Conservation (phyloP, 2,888 invertebrate species). For the Troides helena region DNA sequence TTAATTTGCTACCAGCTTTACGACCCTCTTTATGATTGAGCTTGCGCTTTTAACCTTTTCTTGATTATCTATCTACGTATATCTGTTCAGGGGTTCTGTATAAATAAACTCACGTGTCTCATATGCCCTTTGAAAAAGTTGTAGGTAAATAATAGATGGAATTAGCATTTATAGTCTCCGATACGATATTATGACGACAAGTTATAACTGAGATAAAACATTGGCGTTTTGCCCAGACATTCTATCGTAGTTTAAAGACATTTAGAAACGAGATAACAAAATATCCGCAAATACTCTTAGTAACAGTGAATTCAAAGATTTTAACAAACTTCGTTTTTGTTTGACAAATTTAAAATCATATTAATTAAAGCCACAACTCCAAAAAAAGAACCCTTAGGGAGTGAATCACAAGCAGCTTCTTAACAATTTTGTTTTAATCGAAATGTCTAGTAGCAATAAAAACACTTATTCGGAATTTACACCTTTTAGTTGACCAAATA, state of each 20-base stretch:
- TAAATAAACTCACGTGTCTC: constrained; percentile 40
- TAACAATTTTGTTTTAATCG: constrained; percentile 45
- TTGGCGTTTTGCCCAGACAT: constrained; percentile 36
- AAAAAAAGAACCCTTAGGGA: no score
- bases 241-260: constrained; percentile 32
- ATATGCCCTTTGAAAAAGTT: constrained; percentile 29
- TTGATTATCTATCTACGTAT: constrained; percentile 58
- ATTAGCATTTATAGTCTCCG: constrained; percentile 25
- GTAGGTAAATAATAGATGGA: constrained; percentile 27
- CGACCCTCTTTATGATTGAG: constrained; percentile 76
- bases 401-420: constrained; percentile 29
- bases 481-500: constrained; percentile 49
- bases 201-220: constrained; percentile 35
- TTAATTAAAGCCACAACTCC: background rate
- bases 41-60: constrained; percentile 74
- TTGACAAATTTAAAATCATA: background rate
- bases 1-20: constrained; percentile 78
- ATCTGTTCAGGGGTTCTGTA: constrained; percentile 56
- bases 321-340: constrained; percentile 17
- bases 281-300: constrained; percentile 24
- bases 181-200: constrained; percentile 30
- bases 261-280: constrained; percentile 30
- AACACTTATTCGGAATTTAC: constrained; percentile 51
- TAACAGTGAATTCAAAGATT: constrained; percentile 14
- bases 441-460: constrained; percentile 50